Evolutionary conservation across 2,888 invertebrate genomes (phyloP), one percentile per base, ranked within the genome.

Genomic region (Philaethria dido): DNA sequence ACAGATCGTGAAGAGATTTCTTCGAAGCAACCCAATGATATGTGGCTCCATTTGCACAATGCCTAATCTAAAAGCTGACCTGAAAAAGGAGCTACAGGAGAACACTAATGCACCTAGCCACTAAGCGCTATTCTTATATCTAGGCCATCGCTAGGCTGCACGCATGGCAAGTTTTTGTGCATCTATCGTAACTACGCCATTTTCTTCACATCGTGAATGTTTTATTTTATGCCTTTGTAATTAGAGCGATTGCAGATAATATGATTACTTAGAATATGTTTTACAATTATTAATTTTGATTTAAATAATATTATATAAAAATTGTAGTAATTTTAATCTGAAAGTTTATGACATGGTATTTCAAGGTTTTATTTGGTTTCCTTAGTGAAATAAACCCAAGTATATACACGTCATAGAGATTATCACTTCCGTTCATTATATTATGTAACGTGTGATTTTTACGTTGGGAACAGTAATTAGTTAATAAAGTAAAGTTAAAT

Each of bases 81-180:
- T 70, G 64, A 70, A 70, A 55, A 66, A 66, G 63, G 57, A 55
- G 55, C 55, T 20, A 54, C 45, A 66, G 66, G 69, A 66, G 64
- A 52, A 61, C 54, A 57, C 42, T 54, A 36, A 63, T 66, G 67
- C 69, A 67, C 64, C 50, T 47, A 69, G 42, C 14, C 44, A 62
- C 61, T 54, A 67, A 62, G 67, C 55, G 68, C 64, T 68, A 68
- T 71, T 71, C 69, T 64, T 59, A 69, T 70, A 74, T 69, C 71
- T 73, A 73, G 73, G 71, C 61, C 74, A 65, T 64, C 65, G 69
- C 60, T 62, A 66, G 66, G 66, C 54, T 69, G 62, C 69, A 69
- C 69, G 69, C 69, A 69, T 63, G 60, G 62, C 44, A 60, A 59
- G 62, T 66, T 69, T 64, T 65, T 65, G 64, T 65, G 50, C 57